Base-by-base conservation (phyloP, 2,113 vertebrate genomes). In the Clarias batrachus region DNA sequence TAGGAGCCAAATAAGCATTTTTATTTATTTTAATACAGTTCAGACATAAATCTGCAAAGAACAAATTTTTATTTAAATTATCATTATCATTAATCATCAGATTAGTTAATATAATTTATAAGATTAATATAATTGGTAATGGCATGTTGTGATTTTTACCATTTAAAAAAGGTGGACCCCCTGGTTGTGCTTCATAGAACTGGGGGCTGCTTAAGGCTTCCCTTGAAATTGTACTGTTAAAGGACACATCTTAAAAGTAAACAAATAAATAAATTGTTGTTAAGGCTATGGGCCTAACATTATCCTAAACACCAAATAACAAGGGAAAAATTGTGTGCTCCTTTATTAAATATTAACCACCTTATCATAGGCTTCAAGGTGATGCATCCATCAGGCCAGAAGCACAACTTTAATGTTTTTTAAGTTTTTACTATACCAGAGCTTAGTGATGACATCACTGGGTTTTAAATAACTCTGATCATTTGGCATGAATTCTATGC, bases 261-360 rank as follows among this genome's bases (percentile, higher is more conserved):
- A 74, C n/a, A 23, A 3, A 41, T 12, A 25, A 17, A 30, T 57
- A 77, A 71, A 25, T 74, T 4, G n/a, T 33, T 59, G 27, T 78
- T 57, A 13, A 57, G 19, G 14, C 8, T 57, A 78, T 57, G 76
- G 6, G 25, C 76, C 27, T 25, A 78, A 54, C 48, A 23, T 54
- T 78, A 56, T 9, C 14, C 5, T 27, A 27, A 56, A 57, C 16
- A 16, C 16, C 14, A 80, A 11, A 33, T 80, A 80, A 59, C 17
- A 52, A 33, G 19, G 37, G 37, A 37, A 37, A 65, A 66, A 54
- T 68, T 54, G 41, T 27, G 57, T 85, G 27, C 11, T 63, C 70
- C 63, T 57, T 12, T 63, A 48, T 85, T 76, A 85, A 85, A 74
- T 62, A 85, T 85, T 85, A 85, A 85, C 83, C 19, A 25, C 7